These are phyloP conservation scores for Tetropium fuscum DNA, from an alignment of 2,888 invertebrate species.

Conservation along the genomic window DNA sequence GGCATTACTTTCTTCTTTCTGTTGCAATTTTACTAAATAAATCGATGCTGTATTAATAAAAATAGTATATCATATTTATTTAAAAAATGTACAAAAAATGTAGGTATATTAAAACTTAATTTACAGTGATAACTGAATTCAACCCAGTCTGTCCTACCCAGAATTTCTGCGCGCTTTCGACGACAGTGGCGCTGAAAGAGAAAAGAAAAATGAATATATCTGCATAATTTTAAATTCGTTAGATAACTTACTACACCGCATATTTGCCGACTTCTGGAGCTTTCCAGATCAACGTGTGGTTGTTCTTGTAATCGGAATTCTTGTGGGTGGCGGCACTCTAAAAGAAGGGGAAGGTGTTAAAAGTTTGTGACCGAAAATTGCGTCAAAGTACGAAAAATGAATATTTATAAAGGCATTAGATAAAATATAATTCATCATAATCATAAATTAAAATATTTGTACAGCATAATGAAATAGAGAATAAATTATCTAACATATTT, in stretches of 20 bases:
- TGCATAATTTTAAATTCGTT: slow-evolving; percentile 5
- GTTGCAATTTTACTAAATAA: too few relatives aligned
- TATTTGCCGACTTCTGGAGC: slow-evolving; percentile 74
- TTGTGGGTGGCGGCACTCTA: slow-evolving; percentile 80
- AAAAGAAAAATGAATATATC: slow-evolving; percentile 38
- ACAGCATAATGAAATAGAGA: background rate
- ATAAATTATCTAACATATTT: background rate
- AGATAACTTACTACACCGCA: slow-evolving; percentile 71
- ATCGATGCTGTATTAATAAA: background rate
- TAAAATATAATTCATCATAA: too few relatives aligned
- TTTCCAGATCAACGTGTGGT: slow-evolving; percentile 73
- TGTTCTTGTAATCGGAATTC: slow-evolving; percentile 72
- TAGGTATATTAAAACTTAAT: slow-evolving; percentile 38
- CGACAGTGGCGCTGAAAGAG: slow-evolving; percentile 75
- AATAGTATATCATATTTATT: background rate
- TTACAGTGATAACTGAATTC: slow-evolving; percentile 71
- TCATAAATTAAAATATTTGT: too few relatives aligned
- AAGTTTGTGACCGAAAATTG: too few relatives aligned
- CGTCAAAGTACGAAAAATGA: too few relatives aligned
- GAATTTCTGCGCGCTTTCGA: slow-evolving; percentile 76
- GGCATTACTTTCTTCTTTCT: too few relatives aligned
- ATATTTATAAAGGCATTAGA: too few relatives aligned
- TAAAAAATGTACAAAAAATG: slow-evolving; percentile 7
- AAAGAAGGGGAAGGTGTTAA: slow-evolving; percentile 42
- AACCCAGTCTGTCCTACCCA: slow-evolving; percentile 79